A percentile compares a stretch with the other conserved stretches of the same genome.
These are phyloP conservation scores for Craseonycteris thonglongyai DNA, from an alignment of 2,113 vertebrate species.

Conservation along the genomic window DNA sequence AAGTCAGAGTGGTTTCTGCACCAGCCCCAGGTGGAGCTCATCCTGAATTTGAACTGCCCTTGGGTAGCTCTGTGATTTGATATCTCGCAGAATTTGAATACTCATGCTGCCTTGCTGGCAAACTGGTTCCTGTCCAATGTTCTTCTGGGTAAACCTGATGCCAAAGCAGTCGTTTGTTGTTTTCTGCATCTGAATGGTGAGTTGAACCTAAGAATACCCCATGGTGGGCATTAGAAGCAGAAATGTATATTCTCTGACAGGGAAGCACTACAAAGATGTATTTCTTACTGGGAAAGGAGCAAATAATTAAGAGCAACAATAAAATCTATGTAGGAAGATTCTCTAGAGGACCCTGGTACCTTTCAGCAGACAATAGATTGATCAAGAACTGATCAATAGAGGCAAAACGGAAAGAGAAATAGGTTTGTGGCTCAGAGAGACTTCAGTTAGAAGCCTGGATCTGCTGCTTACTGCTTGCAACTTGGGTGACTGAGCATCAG, in stretches of 20 bases:
- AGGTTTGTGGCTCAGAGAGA: not conserved
- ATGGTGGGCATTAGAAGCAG: not conserved
- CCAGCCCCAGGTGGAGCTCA: not conserved
- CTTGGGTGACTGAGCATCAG: not conserved
- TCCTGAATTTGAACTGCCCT: not conserved
- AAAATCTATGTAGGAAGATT: not conserved
- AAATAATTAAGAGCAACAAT: not conserved
- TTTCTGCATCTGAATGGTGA: not conserved
- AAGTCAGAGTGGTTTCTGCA: not conserved
- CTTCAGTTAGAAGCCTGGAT: not conserved
- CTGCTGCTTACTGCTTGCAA: not conserved
- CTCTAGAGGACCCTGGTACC: not conserved
- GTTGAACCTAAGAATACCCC: not conserved
- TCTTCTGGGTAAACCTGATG: not conserved
- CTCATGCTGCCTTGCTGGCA: not conserved
- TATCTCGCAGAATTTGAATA: not conserved
- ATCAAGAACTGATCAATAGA: not conserved
- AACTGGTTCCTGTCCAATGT: not conserved
- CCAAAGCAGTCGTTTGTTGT: not conserved
- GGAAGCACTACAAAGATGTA: not conserved
- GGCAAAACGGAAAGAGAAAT: not conserved
- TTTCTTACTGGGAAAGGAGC: not conserved
- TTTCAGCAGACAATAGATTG: not conserved
- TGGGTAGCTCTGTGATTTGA: not conserved
- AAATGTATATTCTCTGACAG: not conserved